A percentile compares a stretch with the other conserved stretches of the same genome.
These are phyloP conservation scores for Chrysocyon brachyurus DNA, from an alignment of 2,797 vertebrate genomes.

Conservation along the genomic window DNA sequence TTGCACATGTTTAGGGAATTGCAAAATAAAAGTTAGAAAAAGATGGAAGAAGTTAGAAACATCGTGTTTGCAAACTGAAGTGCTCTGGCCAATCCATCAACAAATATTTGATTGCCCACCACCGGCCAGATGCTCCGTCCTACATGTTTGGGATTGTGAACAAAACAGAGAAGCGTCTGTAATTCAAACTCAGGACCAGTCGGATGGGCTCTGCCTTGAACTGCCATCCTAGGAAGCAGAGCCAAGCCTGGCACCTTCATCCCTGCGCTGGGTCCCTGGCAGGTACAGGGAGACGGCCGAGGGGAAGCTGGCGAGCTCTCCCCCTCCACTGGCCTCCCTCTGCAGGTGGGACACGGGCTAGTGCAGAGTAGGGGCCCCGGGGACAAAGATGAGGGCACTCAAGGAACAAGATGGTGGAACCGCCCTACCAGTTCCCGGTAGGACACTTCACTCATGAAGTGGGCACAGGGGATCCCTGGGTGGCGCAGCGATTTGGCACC, in stretches of 20 bases:
- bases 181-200: not conserved
- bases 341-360: not conserved
- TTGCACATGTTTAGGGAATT: not conserved
- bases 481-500: no score
- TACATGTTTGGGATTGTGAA: not conserved
- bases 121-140: no score
- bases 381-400: not conserved
- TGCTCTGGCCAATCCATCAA: not conserved
- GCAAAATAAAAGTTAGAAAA: not conserved
- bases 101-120: not conserved
- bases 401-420: rapidly evolving
- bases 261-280: rapidly evolving
- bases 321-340: rapidly evolving
- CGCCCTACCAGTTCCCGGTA: not conserved
- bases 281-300: rapidly evolving
- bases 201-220: rapidly evolving
- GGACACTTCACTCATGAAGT: no score
- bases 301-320: rapidly evolving
- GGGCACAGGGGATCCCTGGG: not conserved
- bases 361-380: not conserved
- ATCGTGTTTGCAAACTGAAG: not conserved
- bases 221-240: not conserved
- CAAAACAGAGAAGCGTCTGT: no score
- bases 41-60: not conserved
- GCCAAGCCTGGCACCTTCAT: rapidly evolving